Conservation (phyloP, 1,140 invertebrate species). For the Eriosoma lanigerum region DNA sequence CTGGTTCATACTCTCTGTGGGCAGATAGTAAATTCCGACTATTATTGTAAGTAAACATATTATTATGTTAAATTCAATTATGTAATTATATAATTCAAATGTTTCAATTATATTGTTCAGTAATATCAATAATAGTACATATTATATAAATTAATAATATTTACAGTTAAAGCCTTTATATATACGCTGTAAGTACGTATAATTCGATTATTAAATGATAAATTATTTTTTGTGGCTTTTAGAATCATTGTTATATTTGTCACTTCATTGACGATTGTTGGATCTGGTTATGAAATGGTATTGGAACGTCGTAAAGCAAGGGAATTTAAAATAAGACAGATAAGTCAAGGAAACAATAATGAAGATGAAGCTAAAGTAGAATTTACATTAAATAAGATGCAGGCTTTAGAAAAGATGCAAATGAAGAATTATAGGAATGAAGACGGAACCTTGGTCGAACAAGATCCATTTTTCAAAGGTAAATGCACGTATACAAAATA, state of each 20-base stretch:
- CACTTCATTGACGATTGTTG: slow-evolving; percentile 63
- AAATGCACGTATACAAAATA: neutral
- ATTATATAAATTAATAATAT: no score
- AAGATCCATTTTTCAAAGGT: slow-evolving; percentile 32
- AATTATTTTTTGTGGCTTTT: slow-evolving; percentile 54
- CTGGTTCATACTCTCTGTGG: slow-evolving; percentile 68
- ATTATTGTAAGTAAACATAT: slow-evolving; percentile 65
- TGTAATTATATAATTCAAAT: no score
- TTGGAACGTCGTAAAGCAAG: slow-evolving; percentile 54
- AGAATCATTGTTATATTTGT: slow-evolving; percentile 61
- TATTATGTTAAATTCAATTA: no score
- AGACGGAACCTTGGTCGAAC: neutral
- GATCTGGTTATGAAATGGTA: slow-evolving; percentile 63
- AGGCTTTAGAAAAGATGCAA: slow-evolving; percentile 30
- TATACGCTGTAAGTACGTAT: no score
- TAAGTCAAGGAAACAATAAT: slow-evolving; percentile 56
- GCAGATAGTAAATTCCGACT: slow-evolving; percentile 72
- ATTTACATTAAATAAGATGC: slow-evolving; percentile 47
- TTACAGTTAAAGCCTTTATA: no score
- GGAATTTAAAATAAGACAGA: slow-evolving; percentile 55
- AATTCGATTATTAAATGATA: neutral
- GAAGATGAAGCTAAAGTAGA: slow-evolving; percentile 56
- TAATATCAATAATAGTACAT: no score
- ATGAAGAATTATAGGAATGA: neutral
- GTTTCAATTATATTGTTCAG: no score